Evolutionary conservation across 92 coral and sea anemone genomes (phyloP).

Genomic region (Metridium senile): DNA sequence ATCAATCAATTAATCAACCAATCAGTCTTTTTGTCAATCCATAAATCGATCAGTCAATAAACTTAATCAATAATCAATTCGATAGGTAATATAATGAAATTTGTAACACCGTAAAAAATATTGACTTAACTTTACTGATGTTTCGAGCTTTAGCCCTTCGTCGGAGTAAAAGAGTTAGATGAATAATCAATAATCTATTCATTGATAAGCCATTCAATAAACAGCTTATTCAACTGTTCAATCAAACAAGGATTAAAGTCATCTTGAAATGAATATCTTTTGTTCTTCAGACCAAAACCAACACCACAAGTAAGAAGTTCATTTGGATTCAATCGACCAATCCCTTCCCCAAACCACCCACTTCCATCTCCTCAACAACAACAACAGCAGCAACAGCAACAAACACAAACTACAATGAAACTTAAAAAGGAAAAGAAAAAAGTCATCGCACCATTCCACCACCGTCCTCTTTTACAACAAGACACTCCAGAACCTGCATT

Average conservation of each 20-base stretch:
- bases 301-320: constrained; percentile 85
- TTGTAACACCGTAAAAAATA: too few relatives aligned
- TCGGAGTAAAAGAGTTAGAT: too few relatives aligned
- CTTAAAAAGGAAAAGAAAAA: constrained; percentile 90
- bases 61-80: too few relatives aligned
- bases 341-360: constrained; percentile 82
- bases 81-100: too few relatives aligned
- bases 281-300: constrained; percentile 68
- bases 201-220: too few relatives aligned
- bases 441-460: constrained; percentile 89
- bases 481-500: constrained; percentile 62
- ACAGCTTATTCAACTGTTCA: too few relatives aligned
- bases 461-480: constrained; percentile 69
- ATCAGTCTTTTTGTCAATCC: too few relatives aligned
- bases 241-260: neutral
- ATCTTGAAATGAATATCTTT: neutral
- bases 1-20: too few relatives aligned
- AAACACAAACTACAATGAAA: constrained; percentile 70
- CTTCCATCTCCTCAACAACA: constrained; percentile 86
- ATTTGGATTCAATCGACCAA: constrained; percentile 88
- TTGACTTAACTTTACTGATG: too few relatives aligned
- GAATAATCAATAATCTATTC: too few relatives aligned
- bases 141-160: too few relatives aligned
- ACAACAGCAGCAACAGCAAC: constrained; percentile 62
- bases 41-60: too few relatives aligned